phyloP scores from a whole-genome alignment of 2,113 vertebrate genomes.

The Pseudonaja textilis region DNA sequence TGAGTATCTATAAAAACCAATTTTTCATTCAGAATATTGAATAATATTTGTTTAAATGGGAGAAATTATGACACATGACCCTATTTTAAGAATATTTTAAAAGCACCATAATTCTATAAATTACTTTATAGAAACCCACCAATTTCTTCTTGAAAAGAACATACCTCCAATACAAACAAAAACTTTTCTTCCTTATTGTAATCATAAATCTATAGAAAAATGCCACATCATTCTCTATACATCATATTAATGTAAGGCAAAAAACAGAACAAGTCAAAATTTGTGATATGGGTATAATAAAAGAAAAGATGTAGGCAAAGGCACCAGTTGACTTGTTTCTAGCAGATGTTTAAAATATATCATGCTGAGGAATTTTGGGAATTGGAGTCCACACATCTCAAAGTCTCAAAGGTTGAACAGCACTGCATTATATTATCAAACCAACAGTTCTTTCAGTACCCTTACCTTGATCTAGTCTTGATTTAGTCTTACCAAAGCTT shows the following conservation, averaged over 20 bases:
- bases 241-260: neutral
- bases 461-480: neutral
- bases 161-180: neutral
- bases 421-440: neutral
- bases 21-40: neutral
- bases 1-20: neutral
- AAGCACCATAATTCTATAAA: neutral
- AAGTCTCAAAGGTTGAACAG: neutral
- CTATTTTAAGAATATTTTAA: neutral
- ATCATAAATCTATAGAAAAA: neutral
- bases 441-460: neutral
- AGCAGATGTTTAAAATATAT: neutral
- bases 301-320: neutral
- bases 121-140: neutral
- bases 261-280: neutral
- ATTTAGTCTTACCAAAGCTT: neutral
- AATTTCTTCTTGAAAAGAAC: neutral
- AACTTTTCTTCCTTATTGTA: neutral
- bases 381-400: neutral
- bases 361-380: neutral
- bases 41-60: neutral
- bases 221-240: neutral
- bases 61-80: neutral
- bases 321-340: neutral
- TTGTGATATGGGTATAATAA: neutral